These are phyloP conservation scores for Gymnocheta viridis DNA, from an alignment of 2,888 invertebrate genomes.

Conservation along the genomic window DNA sequence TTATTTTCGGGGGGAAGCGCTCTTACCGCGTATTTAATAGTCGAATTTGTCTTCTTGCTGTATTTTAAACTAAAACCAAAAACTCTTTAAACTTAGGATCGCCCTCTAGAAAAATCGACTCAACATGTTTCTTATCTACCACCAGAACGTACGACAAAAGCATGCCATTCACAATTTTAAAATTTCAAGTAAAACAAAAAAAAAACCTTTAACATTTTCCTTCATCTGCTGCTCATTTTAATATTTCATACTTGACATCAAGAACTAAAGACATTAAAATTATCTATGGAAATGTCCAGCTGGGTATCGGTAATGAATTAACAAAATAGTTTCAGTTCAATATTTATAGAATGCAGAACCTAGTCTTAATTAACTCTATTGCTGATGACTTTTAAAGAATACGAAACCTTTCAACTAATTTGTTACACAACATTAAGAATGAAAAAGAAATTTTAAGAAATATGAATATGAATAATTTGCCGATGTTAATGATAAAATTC, in stretches of 20 bases:
- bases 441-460: slow-evolving; percentile 33
- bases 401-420: slow-evolving; percentile 66
- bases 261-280: slow-evolving; percentile 10
- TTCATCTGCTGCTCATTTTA: slow-evolving; percentile 45
- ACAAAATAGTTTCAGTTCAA: slow-evolving; percentile 34
- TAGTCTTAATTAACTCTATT: slow-evolving; percentile 46
- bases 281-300: slow-evolving; percentile 49
- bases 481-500: slow-evolving; percentile 21
- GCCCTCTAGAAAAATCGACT: neutral
- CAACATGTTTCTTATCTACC: slow-evolving; percentile 38
- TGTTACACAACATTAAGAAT: slow-evolving; percentile 66
- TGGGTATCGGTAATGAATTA: slow-evolving; percentile 53
- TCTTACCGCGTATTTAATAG: neutral
- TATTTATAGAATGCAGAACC: neutral
- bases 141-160: slow-evolving; percentile 62
- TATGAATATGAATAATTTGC: slow-evolving; percentile 55
- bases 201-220: slow-evolving; percentile 7
- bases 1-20: neutral
- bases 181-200: slow-evolving; percentile 20
- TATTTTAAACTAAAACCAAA: neutral
- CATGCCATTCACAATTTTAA: slow-evolving; percentile 56
- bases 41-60: neutral
- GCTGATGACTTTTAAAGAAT: neutral
- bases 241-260: slow-evolving; percentile 24
- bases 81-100: slow-evolving; percentile 8